Evolutionary conservation across 2,797 vertebrate genomes (phyloP).

Genomic region (Enteromius mattozi): DNA sequence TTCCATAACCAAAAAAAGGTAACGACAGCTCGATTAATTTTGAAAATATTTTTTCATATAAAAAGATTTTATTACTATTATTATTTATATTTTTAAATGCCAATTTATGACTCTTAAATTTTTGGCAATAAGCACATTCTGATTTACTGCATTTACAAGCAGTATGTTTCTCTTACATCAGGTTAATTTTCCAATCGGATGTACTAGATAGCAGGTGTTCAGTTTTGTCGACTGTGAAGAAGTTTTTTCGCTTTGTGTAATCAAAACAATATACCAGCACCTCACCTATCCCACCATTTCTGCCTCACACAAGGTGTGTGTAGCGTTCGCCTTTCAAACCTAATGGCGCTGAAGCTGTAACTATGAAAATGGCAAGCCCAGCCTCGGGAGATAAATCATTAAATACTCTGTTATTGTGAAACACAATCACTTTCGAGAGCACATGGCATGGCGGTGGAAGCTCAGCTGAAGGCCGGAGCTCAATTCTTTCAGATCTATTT

Average conservation of each 20-base stretch:
- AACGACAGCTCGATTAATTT: background rate
- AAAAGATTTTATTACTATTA: background rate
- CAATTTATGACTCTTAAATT: background rate
- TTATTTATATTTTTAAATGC: background rate
- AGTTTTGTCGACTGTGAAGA: conserved; percentile 40
- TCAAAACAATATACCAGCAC: conserved; percentile 28
- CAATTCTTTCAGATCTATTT: conserved; percentile 63
- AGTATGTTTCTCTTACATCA: background rate
- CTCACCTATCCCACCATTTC: conserved; percentile 15
- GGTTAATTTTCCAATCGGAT: conserved; percentile 2
- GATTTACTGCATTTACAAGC: background rate
- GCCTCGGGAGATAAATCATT: conserved; percentile 59
- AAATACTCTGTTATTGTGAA: conserved; percentile 64
- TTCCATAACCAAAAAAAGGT: background rate
- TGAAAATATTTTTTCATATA: too few relatives aligned
- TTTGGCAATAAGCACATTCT: background rate
- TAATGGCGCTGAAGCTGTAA: conserved; percentile 29
- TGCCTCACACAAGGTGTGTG: conserved; percentile 45
- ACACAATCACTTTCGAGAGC: conserved; percentile 57
- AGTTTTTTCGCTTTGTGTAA: conserved; percentile 36
- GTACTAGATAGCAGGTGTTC: conserved; percentile 41
- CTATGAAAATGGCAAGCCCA: conserved; percentile 32
- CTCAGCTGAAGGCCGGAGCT: conserved; percentile 56
- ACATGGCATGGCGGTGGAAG: conserved; percentile 39
- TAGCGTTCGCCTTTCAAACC: conserved; percentile 26